These are phyloP conservation scores for Notothenia rossii DNA, from an alignment of 2,113 vertebrate genomes.

Conservation along the genomic window DNA sequence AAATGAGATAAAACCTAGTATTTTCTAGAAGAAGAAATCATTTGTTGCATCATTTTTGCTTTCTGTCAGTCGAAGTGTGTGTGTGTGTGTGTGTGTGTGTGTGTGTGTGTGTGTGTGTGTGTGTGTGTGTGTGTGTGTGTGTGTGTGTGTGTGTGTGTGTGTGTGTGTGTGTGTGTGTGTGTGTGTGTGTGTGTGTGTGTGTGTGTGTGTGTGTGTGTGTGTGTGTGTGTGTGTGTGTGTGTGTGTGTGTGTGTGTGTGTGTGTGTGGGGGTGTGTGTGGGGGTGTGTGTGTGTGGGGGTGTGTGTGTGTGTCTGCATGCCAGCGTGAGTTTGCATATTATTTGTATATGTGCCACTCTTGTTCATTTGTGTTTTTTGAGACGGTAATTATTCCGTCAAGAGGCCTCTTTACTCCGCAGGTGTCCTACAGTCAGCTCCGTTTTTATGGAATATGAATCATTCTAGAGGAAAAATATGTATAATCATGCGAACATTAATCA, in stretches of 20 bases:
- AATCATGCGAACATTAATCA: slow-evolving; percentile 24
- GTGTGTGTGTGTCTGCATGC: slow-evolving; percentile 14
- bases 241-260: slow-evolving; percentile 3
- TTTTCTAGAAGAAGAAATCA: too few relatives aligned
- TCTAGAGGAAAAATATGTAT: slow-evolving; percentile 11
- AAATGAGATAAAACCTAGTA: background rate
- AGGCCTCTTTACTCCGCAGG: slow-evolving; percentile 37
- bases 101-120: background rate
- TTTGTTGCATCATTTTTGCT: slow-evolving; percentile 2
- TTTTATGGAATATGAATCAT: slow-evolving; percentile 32
- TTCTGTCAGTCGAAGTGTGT: slow-evolving; percentile 36
- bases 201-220: background rate
- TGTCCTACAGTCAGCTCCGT: background rate
- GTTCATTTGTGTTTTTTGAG: background rate
- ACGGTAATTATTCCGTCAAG: slow-evolving; percentile 48
- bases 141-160: slow-evolving; percentile 2
- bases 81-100: slow-evolving; percentile 1
- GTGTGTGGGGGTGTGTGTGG: slow-evolving; percentile 10
- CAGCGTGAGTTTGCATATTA: slow-evolving; percentile 11
- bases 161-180: slow-evolving; percentile 3
- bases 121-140: slow-evolving; percentile 1
- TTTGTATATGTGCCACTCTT: background rate
- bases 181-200: background rate
- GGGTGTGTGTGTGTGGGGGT: slow-evolving; percentile 5
- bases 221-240: slow-evolving; percentile 5